Evolutionary conservation across 1,140 invertebrate genomes (phyloP).

Genomic region (Caenorhabditis brenneri): DNA sequence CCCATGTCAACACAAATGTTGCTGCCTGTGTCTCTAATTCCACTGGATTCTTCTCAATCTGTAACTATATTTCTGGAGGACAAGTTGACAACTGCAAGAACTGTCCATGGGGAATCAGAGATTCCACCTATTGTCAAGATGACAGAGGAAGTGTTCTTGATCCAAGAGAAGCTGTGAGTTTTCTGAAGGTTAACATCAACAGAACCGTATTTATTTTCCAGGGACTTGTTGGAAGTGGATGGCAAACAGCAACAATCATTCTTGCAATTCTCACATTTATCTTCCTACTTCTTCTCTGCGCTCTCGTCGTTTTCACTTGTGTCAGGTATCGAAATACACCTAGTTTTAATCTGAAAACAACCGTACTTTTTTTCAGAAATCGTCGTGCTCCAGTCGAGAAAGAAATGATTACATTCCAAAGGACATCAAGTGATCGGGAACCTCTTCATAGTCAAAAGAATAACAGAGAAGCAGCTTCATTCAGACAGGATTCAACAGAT

Average conservation of each 20-base stretch:
- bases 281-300: conserved; percentile 55
- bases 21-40: conserved; percentile 59
- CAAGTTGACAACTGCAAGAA: conserved; percentile 65
- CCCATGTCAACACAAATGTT: conserved; percentile 57
- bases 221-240: conserved; percentile 62
- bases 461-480: neutral
- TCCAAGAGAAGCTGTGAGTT: conserved; percentile 59
- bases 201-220: no score
- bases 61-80: conserved; percentile 35
- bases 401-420: conserved; percentile 42
- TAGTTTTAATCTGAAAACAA: neutral
- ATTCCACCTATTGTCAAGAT: conserved; percentile 64
- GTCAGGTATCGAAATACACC: neutral
- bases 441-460: neutral
- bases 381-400: conserved; percentile 12
- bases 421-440: conserved; percentile 12
- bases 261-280: conserved; percentile 57
- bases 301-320: conserved; percentile 42
- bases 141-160: conserved; percentile 62
- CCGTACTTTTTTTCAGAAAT: neutral
- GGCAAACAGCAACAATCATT: conserved; percentile 65
- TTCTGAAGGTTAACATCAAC: neutral
- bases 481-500: neutral
- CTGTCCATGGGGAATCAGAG: conserved; percentile 66
- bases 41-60: conserved; percentile 64